Evolutionary conservation across 2,888 invertebrate genomes (phyloP).

Genomic region (Eupithecia subfuscata): DNA sequence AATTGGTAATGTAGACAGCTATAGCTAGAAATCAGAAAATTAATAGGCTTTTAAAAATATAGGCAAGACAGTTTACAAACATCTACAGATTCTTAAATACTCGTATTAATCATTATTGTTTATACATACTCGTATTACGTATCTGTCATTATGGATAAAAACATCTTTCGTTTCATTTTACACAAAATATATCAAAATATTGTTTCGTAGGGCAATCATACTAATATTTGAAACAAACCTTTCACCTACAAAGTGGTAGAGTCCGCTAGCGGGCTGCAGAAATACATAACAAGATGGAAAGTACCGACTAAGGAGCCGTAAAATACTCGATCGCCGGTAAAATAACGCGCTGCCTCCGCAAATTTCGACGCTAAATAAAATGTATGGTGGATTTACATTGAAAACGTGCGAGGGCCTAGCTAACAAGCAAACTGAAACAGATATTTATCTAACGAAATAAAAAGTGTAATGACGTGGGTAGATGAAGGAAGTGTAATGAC

Average conservation of each 20-base stretch:
- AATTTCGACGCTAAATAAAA: constrained; percentile 60
- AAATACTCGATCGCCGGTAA: constrained; percentile 55
- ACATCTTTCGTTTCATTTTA: neutral
- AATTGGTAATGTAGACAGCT: neutral
- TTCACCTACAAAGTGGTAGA: neutral
- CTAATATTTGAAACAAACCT: neutral
- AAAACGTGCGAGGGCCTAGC: constrained; percentile 33
- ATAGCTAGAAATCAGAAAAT: neutral
- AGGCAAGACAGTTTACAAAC: neutral
- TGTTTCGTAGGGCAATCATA: neutral
- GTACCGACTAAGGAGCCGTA: constrained; percentile 48
- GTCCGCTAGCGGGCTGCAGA: constrained; percentile 23
- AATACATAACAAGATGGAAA: constrained; percentile 40
- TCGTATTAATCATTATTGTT: too few species aligned
- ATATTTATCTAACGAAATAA: neutral
- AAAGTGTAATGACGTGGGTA: too few species aligned
- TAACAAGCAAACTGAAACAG: neutral
- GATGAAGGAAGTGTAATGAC: too few species aligned
- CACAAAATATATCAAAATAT: neutral
- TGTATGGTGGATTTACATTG: constrained; percentile 37
- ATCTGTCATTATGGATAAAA: neutral
- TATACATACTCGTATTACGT: too few species aligned
- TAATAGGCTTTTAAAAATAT: neutral
- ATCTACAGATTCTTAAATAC: neutral
- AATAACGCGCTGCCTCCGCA: constrained; percentile 57